These are phyloP conservation scores for Datnioides undecimradiatus DNA, from an alignment of 2,113 vertebrate species.

Conservation along the genomic window DNA sequence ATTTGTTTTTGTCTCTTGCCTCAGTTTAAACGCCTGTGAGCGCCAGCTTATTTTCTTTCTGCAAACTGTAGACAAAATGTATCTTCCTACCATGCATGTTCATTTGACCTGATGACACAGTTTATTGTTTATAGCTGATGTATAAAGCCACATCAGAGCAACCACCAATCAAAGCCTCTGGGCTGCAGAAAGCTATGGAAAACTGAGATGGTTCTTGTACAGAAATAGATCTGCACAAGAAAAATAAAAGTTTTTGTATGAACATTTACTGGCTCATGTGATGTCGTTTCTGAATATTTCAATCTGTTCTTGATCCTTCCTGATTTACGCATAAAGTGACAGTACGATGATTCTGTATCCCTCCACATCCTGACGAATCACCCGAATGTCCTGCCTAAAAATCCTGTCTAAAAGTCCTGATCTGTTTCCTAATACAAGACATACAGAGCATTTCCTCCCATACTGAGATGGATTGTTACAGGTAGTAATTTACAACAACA, in stretches of 20 bases:
- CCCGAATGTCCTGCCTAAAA: not conserved
- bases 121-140: conserved; percentile 33
- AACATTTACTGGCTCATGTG: not conserved
- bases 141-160: conserved; percentile 43
- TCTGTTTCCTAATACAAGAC: conserved; percentile 9
- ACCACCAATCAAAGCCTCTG: conserved; percentile 36
- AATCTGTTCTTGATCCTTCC: not conserved
- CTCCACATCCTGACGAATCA: not conserved
- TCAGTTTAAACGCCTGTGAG: conserved; percentile 46
- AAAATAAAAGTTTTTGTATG: not conserved
- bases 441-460: conserved; percentile 15
- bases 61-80: conserved; percentile 27
- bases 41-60: conserved; percentile 45
- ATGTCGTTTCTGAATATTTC: not conserved
- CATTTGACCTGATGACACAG: conserved; percentile 40
- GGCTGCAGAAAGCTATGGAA: conserved; percentile 14
- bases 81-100: conserved; percentile 3
- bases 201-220: conserved; percentile 3
- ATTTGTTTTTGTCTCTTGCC: conserved; percentile 47
- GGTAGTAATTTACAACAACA: conserved; percentile 36
- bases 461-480: conserved; percentile 30
- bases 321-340: not conserved
- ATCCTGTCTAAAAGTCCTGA: not conserved
- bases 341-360: not conserved
- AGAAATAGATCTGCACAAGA: conserved; percentile 12